These are phyloP conservation scores for Drosophila quadrilineata DNA, from an alignment of 1,140 invertebrate species.

Conservation along the genomic window DNA sequence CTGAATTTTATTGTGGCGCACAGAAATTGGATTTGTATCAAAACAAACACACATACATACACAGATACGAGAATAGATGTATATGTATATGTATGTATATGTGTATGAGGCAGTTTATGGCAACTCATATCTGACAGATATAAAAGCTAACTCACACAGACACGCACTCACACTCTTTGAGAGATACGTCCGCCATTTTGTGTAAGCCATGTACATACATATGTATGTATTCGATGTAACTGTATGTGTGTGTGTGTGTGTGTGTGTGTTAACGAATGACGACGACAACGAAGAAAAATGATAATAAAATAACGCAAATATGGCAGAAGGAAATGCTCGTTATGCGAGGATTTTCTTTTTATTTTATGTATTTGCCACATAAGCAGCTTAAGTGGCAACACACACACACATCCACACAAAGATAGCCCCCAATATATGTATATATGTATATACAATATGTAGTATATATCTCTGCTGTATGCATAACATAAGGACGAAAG, in stretches of 20 bases:
- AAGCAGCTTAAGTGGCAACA: slow-evolving; percentile 75
- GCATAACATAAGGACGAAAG: slow-evolving; percentile 54
- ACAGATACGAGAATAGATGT: slow-evolving; percentile 23
- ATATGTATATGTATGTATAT: slow-evolving; percentile 35
- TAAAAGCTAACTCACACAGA: slow-evolving; percentile 45
- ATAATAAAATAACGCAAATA: slow-evolving; percentile 81
- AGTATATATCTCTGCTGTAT: too few relatives aligned
- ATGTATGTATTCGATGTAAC: neutral
- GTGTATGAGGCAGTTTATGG: slow-evolving; percentile 67
- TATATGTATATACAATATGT: slow-evolving; percentile 6
- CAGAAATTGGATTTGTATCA: slow-evolving; percentile 79
- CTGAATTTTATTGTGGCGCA: slow-evolving; percentile 66
- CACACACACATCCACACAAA: slow-evolving; percentile 4
- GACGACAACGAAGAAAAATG: slow-evolving; percentile 53
- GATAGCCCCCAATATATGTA: slow-evolving; percentile 10
- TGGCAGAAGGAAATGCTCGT: slow-evolving; percentile 75
- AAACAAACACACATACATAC: slow-evolving; percentile 18
- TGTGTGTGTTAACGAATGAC: slow-evolving; percentile 27
- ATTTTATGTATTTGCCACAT: slow-evolving; percentile 76
- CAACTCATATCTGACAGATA: slow-evolving; percentile 76
- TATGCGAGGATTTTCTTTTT: slow-evolving; percentile 72
- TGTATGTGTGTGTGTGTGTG: neutral
- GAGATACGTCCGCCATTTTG: slow-evolving; percentile 51
- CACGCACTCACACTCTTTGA: neutral
- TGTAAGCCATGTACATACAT: neutral